phyloP scores from a whole-genome alignment of 2,113 vertebrate genomes.

The Rhegmatorhina hoffmannsi region DNA sequence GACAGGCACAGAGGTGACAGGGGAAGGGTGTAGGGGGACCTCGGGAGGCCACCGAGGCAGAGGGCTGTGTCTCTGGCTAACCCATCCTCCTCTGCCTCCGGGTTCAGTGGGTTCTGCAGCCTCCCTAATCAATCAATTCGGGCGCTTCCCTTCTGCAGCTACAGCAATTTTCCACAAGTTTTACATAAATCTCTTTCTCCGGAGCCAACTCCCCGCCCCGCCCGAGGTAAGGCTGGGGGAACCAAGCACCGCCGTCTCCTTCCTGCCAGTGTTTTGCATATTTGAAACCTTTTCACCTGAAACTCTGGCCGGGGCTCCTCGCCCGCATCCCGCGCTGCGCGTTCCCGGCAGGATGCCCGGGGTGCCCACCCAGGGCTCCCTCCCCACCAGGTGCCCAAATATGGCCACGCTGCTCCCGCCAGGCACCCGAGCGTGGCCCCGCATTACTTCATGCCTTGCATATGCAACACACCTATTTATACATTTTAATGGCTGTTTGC shows the following conservation, averaged over 20 bases:
- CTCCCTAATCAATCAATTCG: rapidly evolving
- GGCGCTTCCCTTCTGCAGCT: background rate
- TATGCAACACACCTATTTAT: conserved; percentile 54
- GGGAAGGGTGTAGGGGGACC: background rate
- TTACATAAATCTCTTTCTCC: background rate
- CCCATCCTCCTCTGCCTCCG: background rate
- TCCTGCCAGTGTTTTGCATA: background rate
- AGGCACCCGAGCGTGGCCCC: background rate
- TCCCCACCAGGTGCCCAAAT: conserved; percentile 33
- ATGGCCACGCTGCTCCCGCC: background rate
- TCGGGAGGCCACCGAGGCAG: background rate
- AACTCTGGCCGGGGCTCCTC: background rate
- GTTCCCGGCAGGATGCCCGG: background rate
- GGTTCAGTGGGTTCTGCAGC: background rate
- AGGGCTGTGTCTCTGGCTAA: background rate
- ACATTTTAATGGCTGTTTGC: background rate
- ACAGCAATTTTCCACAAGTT: background rate
- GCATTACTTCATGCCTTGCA: conserved; percentile 36
- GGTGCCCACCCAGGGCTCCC: background rate
- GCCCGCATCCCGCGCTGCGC: background rate
- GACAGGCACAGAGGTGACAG: background rate
- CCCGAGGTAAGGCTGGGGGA: rapidly evolving
- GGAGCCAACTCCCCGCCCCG: background rate
- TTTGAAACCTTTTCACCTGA: background rate
- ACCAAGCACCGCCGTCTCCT: background rate